Base-by-base conservation (phyloP, 2,113 vertebrate species). In the Heterotis niloticus region DNA sequence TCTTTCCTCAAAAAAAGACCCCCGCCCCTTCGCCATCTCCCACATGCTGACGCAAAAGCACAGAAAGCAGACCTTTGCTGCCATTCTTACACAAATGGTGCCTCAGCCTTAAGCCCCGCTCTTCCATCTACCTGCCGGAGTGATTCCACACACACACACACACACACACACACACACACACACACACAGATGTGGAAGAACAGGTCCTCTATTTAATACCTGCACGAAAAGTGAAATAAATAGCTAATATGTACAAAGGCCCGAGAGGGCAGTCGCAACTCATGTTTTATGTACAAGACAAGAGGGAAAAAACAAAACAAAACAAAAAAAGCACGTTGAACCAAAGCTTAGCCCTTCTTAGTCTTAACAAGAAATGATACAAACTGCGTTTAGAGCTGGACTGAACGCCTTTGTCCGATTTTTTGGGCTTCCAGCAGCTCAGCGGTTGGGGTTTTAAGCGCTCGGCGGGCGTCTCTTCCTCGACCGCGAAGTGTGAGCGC, bases 341-440 rank as follows among this genome's bases (percentile, higher is more conserved):
- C 75, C 44, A 82, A 86, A 81, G 80, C 65, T 66, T 83, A 89
- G 89, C 88, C 88, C 87, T 89, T 84, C 81, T 83, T 87, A 83
- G 81, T 79, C 75, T 79, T 80, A 34, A 81, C 79, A 80, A 79
- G 0, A 85, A 77, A 66, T 71, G 80, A 75, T 20, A 74, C 24
- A 59, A 29, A 64, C 20, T 29, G n/a, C n/a, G 5, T 17, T 64
- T 66, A 52, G 60, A 81, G 60, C 12, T 44, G 83, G 54, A 82
- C 74, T 20, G 69, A 44, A 44, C 2, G 7, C 34, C 34, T 44
- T 7, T 7, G 34, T 44, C 2, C 34, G 34, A 44, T 44, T 44
- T 44, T 44, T 44, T 7, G 34, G 3, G 7, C 34, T 44, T 44
- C 66, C 65, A 34, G 44, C 17, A n/a, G 52, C 11, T 54, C 29